Evolutionary conservation across 1,140 invertebrate species (phyloP).

Genomic region (Rhagoletis pomonella): DNA sequence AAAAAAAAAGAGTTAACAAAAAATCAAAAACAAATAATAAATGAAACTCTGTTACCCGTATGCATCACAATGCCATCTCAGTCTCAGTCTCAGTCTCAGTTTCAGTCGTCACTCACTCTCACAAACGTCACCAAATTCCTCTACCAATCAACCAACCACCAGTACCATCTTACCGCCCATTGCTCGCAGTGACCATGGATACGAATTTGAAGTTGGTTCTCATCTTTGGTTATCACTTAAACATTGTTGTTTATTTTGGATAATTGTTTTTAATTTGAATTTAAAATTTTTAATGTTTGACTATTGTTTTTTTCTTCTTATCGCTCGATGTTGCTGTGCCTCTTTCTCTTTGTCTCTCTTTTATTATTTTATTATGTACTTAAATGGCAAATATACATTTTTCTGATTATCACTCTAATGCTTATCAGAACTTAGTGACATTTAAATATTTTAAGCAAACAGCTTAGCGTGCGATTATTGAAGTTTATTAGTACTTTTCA

Average conservation of each 20-base stretch:
- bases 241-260: not conserved
- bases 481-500: not conserved
- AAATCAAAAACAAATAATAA: constrained; percentile 28
- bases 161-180: constrained; percentile 25
- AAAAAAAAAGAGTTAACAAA: constrained; percentile 13
- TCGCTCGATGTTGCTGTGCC: constrained; percentile 32
- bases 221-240: constrained; percentile 1
- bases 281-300: constrained; percentile 30
- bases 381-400: not conserved
- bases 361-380: too few relatives aligned
- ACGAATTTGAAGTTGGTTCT: constrained; percentile 51
- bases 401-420: constrained; percentile 20
- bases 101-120: constrained; percentile 39
- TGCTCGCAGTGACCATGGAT: constrained; percentile 23
- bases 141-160: not conserved
- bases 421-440: not conserved
- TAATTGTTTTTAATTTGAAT: constrained; percentile 15
- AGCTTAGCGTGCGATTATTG: not conserved
- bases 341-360: not conserved
- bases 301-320: not conserved
- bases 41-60: not conserved
- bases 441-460: constrained; percentile 20
- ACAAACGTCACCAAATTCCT: constrained; percentile 23
- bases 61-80: constrained; percentile 50
- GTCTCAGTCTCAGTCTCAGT: too few relatives aligned